Conservation (phyloP, 2,113 vertebrate genomes). For the Pampusana beccarii region DNA sequence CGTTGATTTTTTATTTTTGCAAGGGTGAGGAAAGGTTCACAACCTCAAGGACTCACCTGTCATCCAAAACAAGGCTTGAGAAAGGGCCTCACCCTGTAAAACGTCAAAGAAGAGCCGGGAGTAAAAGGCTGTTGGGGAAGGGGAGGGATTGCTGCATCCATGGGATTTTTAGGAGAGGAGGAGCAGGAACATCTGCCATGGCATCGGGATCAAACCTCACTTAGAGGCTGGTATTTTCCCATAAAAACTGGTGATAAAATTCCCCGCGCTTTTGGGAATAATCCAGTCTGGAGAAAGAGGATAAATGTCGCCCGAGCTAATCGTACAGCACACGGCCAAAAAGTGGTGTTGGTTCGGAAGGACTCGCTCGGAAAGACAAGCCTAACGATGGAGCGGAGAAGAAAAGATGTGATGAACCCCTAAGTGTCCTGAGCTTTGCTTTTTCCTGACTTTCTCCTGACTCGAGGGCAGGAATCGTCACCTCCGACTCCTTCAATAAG, state of each 20-base stretch:
- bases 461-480: background rate
- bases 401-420: background rate
- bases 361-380: too few species aligned
- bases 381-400: background rate
- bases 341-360: too few species aligned
- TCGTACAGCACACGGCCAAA: background rate
- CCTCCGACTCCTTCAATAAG: background rate
- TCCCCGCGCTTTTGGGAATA: background rate
- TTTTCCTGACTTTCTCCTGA: too few species aligned
- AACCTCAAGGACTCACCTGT: background rate
- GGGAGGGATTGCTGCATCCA: accelerated
- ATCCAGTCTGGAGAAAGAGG: accelerated
- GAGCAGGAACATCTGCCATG: background rate
- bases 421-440: background rate
- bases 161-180: background rate
- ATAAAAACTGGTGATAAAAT: background rate
- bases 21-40: background rate
- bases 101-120: background rate
- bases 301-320: background rate
- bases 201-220: background rate
- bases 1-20: background rate
- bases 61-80: background rate
- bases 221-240: accelerated
- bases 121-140: background rate
- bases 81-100: background rate